Evolutionary conservation across 2,797 vertebrate genomes (phyloP), one percentile per base, ranked within the genome.

Genomic region (Sphenopsis melanotis): DNA sequence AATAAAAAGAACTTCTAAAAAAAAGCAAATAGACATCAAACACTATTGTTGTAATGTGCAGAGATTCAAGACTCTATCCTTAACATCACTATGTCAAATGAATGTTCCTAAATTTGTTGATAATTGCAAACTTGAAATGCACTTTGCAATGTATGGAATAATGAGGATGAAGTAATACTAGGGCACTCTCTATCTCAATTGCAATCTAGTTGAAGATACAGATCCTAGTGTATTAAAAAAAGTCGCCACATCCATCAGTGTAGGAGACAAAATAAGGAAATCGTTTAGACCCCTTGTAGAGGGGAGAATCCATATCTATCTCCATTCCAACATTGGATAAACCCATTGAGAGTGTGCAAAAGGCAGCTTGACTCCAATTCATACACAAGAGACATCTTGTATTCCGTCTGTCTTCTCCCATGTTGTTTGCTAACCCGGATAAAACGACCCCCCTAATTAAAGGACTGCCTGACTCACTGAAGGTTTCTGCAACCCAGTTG

Each of bases 331-430:
- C 12, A 14, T 1, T 20, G 29, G n/a, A 52, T 29, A 52, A 59
- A 52, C 16, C 12, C 29, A 46, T 19, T 0, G 0, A 37, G 19
- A 59, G 12, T 37, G 27, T 44, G n/a, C 23, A 60, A 37, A 59
- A 46, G 23, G 4, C 12, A 68, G 19, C 29, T 68, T 19, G 7
- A 19, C 19, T 39, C 12, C 13, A 27, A 5, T 29, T 23, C 23
- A 20, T 29, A 4, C 39, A 37, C 0, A 3, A 23, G 37, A 44
- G n/a, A 17, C 1, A 0, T 11, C 10, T 50, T 42, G 15, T 24
- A 37, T 10, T 26, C 15, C 0, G 0, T 37, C n/a, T 23, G 12
- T 27, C 53, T n/a, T 66, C n/a, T n/a, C 10, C 44, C 10, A 27
- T 18, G 6, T 4, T 32, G 18, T 42, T 57, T 32, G 6, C 19